Evolutionary conservation across 2,888 invertebrate genomes (phyloP).

Genomic region (Synanthedon vespiformis): DNA sequence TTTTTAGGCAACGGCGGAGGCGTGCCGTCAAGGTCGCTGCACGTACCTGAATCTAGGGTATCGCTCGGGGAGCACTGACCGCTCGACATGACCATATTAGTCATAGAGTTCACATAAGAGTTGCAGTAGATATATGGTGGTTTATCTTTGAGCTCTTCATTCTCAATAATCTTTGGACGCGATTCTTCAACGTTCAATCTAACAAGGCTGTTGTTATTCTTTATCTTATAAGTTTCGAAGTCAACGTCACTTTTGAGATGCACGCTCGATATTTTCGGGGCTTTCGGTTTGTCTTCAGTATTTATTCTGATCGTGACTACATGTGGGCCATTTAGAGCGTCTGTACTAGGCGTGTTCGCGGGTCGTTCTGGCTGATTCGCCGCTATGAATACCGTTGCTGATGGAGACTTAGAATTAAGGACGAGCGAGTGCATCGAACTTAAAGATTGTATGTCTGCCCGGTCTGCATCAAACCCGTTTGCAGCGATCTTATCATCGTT

Average conservation of each 20-base stretch:
- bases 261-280: constrained; percentile 60
- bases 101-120: constrained; percentile 65
- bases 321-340: constrained; percentile 62
- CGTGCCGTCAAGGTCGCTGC: constrained; percentile 84
- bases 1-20: constrained; percentile 78
- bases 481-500: constrained; percentile 34
- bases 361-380: constrained; percentile 62
- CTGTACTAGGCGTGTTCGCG: constrained; percentile 53
- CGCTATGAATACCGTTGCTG: constrained; percentile 69
- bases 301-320: constrained; percentile 80
- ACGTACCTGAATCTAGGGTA: constrained; percentile 86
- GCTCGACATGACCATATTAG: constrained; percentile 76
- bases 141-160: constrained; percentile 59
- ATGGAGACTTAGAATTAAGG: constrained; percentile 65
- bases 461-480: constrained; percentile 39
- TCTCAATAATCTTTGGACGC: constrained; percentile 58
- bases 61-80: constrained; percentile 88
- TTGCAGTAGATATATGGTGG: constrained; percentile 74
- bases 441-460: constrained; percentile 44
- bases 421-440: constrained; percentile 70
- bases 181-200: constrained; percentile 70
- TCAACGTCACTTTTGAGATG: constrained; percentile 61
- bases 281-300: constrained; percentile 68
- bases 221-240: constrained; percentile 48
- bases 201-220: constrained; percentile 69